Conservation (phyloP, 2,797 vertebrate genomes). For the Mareca penelope region DNA sequence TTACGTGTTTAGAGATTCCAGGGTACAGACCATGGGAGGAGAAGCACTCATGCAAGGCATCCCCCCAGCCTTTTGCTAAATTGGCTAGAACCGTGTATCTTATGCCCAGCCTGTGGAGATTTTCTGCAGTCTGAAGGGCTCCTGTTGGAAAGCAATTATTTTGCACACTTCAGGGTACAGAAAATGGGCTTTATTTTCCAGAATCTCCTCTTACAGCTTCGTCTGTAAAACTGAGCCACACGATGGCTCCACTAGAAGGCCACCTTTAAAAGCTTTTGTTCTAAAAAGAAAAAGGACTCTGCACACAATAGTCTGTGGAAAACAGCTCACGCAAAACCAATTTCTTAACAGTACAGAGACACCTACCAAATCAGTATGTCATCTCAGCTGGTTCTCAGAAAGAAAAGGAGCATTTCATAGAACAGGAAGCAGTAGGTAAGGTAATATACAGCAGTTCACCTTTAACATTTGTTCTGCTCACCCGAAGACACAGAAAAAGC, state of each 20-base stretch:
- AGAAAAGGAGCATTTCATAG: not conserved
- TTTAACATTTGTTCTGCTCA: not conserved
- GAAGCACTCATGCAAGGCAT: not conserved
- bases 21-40: not conserved
- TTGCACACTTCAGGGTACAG: not conserved
- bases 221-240: not conserved
- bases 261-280: not conserved
- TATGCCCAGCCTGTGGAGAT: not conserved
- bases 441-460: not conserved
- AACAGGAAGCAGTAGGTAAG: not conserved
- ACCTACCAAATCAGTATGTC: fast-evolving
- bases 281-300: not conserved
- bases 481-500: not conserved
- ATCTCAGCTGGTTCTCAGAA: not conserved
- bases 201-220: not conserved
- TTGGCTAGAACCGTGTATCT: not conserved
- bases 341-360: not conserved
- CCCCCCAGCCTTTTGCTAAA: not conserved
- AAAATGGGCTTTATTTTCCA: not conserved
- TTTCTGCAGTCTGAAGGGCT: not conserved
- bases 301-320: not conserved
- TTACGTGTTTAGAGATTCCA: not conserved
- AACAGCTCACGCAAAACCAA: not conserved
- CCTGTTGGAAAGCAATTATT: not conserved
- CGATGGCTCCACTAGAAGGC: not conserved